phyloP scores from a whole-genome alignment of 1,140 invertebrate species.

The Drosophila elegans region DNA sequence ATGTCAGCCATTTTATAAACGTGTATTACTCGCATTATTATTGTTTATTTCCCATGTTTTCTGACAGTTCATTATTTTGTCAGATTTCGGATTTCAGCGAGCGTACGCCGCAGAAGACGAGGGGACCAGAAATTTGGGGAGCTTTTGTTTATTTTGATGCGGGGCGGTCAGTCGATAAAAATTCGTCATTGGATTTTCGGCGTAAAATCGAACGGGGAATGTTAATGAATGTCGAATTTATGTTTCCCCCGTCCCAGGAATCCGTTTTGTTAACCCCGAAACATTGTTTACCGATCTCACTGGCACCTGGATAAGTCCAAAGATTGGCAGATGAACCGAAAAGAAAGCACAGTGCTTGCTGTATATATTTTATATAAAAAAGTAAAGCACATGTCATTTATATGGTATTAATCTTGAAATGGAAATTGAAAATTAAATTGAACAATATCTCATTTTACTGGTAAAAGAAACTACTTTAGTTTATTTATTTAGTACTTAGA shows the following conservation, averaged over 20 bases:
- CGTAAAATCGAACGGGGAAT: constrained; percentile 16
- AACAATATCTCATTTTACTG: background rate
- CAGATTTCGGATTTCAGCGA: constrained; percentile 58
- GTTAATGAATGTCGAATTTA: constrained; percentile 51
- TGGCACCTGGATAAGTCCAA: constrained; percentile 21
- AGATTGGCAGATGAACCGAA: background rate
- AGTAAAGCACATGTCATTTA: background rate
- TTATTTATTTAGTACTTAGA: background rate
- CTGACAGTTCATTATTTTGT: constrained; percentile 82
- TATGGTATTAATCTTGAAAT: background rate
- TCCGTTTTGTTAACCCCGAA: constrained; percentile 54
- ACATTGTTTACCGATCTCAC: constrained; percentile 55
- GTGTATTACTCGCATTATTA: constrained; percentile 51
- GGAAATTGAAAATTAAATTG: too few species aligned
- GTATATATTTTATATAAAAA: too few species aligned
- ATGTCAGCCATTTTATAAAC: constrained; percentile 53
- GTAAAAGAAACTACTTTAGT: background rate
- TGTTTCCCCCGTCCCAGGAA: constrained; percentile 20
- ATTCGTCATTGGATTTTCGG: constrained; percentile 77
- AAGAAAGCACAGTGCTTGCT: background rate
- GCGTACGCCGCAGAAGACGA: constrained; percentile 27
- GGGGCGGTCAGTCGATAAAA: constrained; percentile 74
- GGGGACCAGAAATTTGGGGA: constrained; percentile 11
- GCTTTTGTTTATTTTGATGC: constrained; percentile 70
- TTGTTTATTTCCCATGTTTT: constrained; percentile 76